These are phyloP conservation scores for Schizaphis graminum DNA, from an alignment of 2,888 invertebrate genomes.

Conservation along the genomic window DNA sequence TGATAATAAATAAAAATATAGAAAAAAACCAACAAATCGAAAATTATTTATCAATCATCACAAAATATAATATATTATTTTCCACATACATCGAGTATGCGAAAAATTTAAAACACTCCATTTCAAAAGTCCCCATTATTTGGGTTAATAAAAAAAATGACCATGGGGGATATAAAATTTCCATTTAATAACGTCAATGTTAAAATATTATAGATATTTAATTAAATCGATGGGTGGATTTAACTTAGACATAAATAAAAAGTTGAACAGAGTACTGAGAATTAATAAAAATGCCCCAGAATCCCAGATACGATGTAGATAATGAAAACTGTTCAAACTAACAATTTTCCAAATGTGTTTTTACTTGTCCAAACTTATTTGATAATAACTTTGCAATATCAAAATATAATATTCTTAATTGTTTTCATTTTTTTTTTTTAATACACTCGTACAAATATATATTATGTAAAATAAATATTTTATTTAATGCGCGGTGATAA, in stretches of 20 bases:
- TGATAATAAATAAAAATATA: too few species aligned
- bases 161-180: too few species aligned
- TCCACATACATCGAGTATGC: background rate
- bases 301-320: background rate
- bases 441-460: too few species aligned
- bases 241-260: too few species aligned
- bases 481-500: background rate
- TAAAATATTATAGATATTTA: too few species aligned
- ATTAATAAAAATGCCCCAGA: too few species aligned
- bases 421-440: too few species aligned
- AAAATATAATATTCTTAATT: background rate
- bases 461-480: background rate
- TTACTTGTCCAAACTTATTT: background rate
- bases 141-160: background rate
- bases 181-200: too few species aligned
- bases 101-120: background rate
- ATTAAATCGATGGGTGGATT: too few species aligned
- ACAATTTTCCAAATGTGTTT: background rate
- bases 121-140: background rate
- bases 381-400: background rate
- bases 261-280: too few species aligned
- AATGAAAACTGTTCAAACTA: background rate
- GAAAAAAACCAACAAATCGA: too few species aligned
- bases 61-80: background rate
- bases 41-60: background rate